Evolutionary conservation across 2,797 vertebrate genomes (phyloP).

Genomic region (Mormyrus hasselquistii): DNA sequence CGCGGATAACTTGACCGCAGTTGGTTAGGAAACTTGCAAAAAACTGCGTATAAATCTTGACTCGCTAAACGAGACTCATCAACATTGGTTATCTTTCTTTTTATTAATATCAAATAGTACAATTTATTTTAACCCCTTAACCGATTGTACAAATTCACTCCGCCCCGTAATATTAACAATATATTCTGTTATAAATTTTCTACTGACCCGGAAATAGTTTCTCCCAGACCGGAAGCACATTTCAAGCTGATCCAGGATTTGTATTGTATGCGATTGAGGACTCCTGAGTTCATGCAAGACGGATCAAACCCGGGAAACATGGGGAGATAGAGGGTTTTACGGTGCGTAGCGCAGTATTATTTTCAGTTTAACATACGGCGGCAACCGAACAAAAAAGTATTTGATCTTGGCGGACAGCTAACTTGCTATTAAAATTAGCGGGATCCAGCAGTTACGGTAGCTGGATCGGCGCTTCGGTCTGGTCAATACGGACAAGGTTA

Average conservation of each 20-base stretch:
- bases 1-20: neutral
- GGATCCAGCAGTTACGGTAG: neutral
- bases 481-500: neutral
- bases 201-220: conserved; percentile 16
- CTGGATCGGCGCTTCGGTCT: neutral
- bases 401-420: neutral
- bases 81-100: neutral
- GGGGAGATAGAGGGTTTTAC: conserved; percentile 24
- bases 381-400: neutral
- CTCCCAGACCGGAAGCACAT: conserved; percentile 13
- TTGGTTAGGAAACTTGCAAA: neutral
- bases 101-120: neutral
- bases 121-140: neutral
- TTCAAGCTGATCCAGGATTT: neutral
- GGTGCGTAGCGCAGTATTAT: conserved; percentile 7
- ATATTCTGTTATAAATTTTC: neutral
- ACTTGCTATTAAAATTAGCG: conserved; percentile 15
- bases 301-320: conserved; percentile 6
- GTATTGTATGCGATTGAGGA: conserved; percentile 9
- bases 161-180: neutral
- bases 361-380: neutral
- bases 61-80: neutral
- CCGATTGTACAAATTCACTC: neutral
- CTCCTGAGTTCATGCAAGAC: neutral
- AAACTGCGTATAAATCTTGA: neutral